These are phyloP conservation scores for Colossoma macropomum DNA, from an alignment of 2,113 vertebrate species.

Conservation along the genomic window DNA sequence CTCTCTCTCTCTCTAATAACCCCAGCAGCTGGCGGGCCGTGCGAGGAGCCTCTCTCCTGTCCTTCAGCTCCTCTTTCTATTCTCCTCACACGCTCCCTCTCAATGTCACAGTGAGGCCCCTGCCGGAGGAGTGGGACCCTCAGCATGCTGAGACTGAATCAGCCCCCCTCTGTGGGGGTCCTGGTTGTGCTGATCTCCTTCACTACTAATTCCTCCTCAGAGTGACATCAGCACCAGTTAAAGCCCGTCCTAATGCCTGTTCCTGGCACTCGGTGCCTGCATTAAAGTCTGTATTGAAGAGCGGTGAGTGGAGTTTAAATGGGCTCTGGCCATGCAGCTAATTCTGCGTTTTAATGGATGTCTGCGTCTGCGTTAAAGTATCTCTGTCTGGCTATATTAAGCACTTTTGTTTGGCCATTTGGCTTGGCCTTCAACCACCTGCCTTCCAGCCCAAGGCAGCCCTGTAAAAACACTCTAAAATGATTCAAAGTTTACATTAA, in stretches of 20 bases:
- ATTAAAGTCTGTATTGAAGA: slow-evolving; percentile 13
- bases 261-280: slow-evolving; percentile 21
- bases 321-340: background rate
- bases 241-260: slow-evolving; percentile 21
- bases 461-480: no score
- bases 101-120: slow-evolving; percentile 16
- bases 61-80: slow-evolving; percentile 36
- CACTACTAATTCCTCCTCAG: slow-evolving; percentile 14
- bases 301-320: slow-evolving; percentile 12
- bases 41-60: slow-evolving; percentile 11
- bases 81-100: slow-evolving; percentile 20
- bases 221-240: slow-evolving; percentile 33
- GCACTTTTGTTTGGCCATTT: background rate
- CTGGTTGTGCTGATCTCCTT: slow-evolving; percentile 27
- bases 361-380: background rate
- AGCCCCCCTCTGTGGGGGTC: slow-evolving; percentile 18
- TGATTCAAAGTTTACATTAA: no score
- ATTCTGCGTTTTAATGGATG: slow-evolving; percentile 4
- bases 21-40: slow-evolving; percentile 4
- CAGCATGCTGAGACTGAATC: slow-evolving; percentile 28
- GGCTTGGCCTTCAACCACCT: background rate
- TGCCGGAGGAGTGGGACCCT: background rate
- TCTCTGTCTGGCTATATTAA: background rate
- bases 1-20: slow-evolving; percentile 44
- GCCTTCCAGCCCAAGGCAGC: background rate